phyloP scores from a whole-genome alignment of 2,113 vertebrate species.

The Mesembrinibis cayennensis region DNA sequence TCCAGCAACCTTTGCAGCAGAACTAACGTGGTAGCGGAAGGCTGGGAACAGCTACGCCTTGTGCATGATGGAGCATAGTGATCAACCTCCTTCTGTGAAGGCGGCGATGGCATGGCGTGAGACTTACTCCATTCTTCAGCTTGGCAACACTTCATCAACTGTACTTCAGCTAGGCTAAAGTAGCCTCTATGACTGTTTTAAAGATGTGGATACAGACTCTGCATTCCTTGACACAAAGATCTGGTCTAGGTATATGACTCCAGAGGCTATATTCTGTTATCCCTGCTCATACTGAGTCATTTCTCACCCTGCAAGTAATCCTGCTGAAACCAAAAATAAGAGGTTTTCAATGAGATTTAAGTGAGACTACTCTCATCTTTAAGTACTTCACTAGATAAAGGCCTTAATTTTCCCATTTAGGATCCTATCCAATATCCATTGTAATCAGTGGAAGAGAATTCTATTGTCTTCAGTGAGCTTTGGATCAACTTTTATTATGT shows the following conservation, averaged over 20 bases:
- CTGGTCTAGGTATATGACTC: not conserved
- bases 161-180: not conserved
- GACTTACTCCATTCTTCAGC: not conserved
- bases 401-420: not conserved
- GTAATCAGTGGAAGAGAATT: not conserved
- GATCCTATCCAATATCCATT: not conserved
- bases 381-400: constrained; percentile 10
- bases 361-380: not conserved
- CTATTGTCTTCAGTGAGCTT: not conserved
- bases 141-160: not conserved
- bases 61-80: fast-evolving
- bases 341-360: not conserved
- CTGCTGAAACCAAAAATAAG: not conserved
- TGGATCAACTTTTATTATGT: not conserved
- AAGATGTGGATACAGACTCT: not conserved
- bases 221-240: not conserved
- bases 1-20: not conserved
- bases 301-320: not conserved
- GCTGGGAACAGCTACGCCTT: not conserved
- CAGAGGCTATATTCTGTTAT: not conserved
- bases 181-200: not conserved
- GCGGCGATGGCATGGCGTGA: not conserved
- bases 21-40: fast-evolving
- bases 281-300: not conserved
- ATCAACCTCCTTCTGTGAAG: not conserved